Evolutionary conservation across 1,140 invertebrate species (phyloP).

Genomic region (Zaprionus tsacasi): DNA sequence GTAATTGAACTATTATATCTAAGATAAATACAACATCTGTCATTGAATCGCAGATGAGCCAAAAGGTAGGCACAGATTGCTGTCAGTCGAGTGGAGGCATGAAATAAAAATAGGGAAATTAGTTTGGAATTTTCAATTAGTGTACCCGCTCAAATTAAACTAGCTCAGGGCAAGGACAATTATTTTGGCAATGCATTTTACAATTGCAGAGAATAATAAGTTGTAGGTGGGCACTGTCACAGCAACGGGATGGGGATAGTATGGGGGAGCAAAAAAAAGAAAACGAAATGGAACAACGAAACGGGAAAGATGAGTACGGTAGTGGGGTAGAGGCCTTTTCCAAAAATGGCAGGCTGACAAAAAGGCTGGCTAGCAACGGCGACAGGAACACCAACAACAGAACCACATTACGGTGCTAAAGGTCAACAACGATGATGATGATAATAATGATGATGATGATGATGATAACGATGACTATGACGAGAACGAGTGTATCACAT

Average conservation of each 20-base stretch:
- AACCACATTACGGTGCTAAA: conserved; percentile 46
- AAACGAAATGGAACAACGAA: not conserved
- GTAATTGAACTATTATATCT: conserved; percentile 95
- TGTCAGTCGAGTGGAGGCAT: conserved; percentile 75
- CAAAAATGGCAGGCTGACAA: conserved; percentile 32
- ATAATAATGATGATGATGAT: conserved; percentile 1
- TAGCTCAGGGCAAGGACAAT: conserved; percentile 66
- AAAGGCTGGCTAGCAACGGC: conserved; percentile 20
- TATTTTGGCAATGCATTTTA: conserved; percentile 57
- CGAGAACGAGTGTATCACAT: conserved; percentile 36
- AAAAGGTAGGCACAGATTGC: conserved; percentile 88
- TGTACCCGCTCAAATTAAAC: conserved; percentile 10
- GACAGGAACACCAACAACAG: conserved; percentile 10
- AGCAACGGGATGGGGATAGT: not conserved
- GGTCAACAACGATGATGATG: conserved; percentile 56
- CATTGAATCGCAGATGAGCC: conserved; percentile 92
- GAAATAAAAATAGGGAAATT: conserved; percentile 3
- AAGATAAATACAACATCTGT: conserved; percentile 94
- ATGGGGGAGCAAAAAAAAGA: not conserved
- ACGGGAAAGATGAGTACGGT: not conserved
- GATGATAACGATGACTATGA: not conserved
- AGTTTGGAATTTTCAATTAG: conserved; percentile 42
- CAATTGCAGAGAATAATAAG: conserved; percentile 57
- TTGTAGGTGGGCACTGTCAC: not conserved
- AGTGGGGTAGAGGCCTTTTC: not conserved